A percentile compares a stretch with the other conserved stretches of the same genome.
Evolutionary conservation across 2,888 invertebrate genomes (phyloP).

Genomic region (Pseudanteris insignis): DNA sequence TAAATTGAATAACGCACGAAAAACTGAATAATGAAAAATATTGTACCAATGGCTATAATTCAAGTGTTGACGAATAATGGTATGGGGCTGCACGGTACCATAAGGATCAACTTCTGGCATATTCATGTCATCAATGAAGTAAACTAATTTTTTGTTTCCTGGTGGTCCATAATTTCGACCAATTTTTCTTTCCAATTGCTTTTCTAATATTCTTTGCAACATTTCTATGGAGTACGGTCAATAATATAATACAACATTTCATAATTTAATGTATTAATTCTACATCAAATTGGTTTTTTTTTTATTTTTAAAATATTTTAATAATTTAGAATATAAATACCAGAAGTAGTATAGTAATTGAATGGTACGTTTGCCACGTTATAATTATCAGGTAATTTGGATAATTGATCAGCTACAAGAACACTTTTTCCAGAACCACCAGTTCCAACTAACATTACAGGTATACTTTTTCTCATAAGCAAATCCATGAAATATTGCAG

Average conservation of each 20-base stretch:
- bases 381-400: constrained; percentile 78
- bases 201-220: constrained; percentile 87
- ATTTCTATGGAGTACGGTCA: too few relatives aligned
- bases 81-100: constrained; percentile 95
- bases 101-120: constrained; percentile 97
- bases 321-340: constrained; percentile 60
- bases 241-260: too few relatives aligned
- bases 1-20: not conserved
- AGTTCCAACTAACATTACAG: constrained; percentile 90
- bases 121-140: constrained; percentile 95
- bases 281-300: too few relatives aligned
- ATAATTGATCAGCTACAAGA: constrained; percentile 85
- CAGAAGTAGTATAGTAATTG: constrained; percentile 94
- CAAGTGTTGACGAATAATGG: constrained; percentile 89
- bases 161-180: constrained; percentile 93
- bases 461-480: constrained; percentile 79
- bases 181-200: constrained; percentile 93
- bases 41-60: constrained; percentile 90
- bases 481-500: constrained; percentile 88
- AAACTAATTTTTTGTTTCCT: constrained; percentile 90
- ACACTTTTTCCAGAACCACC: constrained; percentile 94
- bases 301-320: not conserved
- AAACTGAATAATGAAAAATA: not conserved
- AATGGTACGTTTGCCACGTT: constrained; percentile 89
- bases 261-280: not conserved